phyloP scores from a whole-genome alignment of 2,797 vertebrate genomes.

The Gobionotothen gibberifrons region DNA sequence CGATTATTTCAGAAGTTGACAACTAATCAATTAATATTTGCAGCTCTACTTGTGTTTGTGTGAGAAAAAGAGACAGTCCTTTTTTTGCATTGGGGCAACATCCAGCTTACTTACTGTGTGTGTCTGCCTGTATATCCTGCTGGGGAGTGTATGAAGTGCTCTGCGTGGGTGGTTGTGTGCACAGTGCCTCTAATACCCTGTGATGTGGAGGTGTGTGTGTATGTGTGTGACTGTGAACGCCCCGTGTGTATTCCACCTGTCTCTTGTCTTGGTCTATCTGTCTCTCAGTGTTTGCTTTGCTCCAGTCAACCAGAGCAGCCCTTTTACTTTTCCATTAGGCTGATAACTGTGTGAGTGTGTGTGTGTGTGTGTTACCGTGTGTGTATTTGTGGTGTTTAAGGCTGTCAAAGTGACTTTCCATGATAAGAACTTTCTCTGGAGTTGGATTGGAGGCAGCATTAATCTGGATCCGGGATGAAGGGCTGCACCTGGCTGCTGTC shows the following conservation, averaged over 20 bases:
- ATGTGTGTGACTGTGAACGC: constrained; percentile 54
- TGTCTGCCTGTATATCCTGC: constrained; percentile 16
- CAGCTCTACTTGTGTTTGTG: not conserved
- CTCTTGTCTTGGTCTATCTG: constrained; percentile 60
- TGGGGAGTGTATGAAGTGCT: constrained; percentile 16
- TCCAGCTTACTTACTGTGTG: not conserved
- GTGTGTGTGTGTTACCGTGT: constrained; percentile 22
- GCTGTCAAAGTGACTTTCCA: constrained; percentile 53
- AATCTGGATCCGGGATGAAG: constrained; percentile 34
- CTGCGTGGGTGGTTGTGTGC: constrained; percentile 47
- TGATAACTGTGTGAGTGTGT: constrained; percentile 57
- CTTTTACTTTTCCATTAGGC: constrained; percentile 77
- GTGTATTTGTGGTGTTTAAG: constrained; percentile 37
- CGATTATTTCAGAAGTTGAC: too few relatives aligned
- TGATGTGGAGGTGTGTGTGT: constrained; percentile 47
- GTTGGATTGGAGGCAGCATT: constrained; percentile 37
- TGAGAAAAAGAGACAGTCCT: not conserved
- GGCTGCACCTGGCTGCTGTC: constrained; percentile 24
- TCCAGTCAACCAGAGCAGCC: constrained; percentile 66
- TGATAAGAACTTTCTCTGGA: constrained; percentile 63
- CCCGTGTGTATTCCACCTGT: constrained; percentile 69
- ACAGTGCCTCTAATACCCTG: constrained; percentile 35
- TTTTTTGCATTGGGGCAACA: constrained; percentile 15
- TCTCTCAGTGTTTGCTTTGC: constrained; percentile 68
- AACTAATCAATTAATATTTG: too few relatives aligned